Base-by-base conservation (phyloP, 2,797 vertebrate genomes). In the Epinephelus coioides region DNA sequence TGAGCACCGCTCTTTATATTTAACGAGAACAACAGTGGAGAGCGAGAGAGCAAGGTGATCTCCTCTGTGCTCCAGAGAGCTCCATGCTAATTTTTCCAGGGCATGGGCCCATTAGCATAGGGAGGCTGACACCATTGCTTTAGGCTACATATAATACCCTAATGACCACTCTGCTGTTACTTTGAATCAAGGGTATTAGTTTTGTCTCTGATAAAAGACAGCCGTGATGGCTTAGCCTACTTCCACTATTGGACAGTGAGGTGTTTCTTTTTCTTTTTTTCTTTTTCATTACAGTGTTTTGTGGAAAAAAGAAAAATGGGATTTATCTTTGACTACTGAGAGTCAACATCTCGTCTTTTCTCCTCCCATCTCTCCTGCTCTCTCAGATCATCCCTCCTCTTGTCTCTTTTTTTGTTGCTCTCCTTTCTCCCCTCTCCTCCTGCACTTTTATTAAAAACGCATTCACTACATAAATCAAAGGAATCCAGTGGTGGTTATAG, bases 101-200 rank as follows among this genome's bases (percentile, higher is more conserved):
- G 95, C 89, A 94, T 90, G 95, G 95, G 95, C 95, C 96, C 96
- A 97, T 98, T 98, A 97, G 97, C 97, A 97, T 97, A 96, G 96
- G 81, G 87, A 90, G 82, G 96, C 96, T 97, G 97, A 97, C 96
- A 95, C 95, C 95, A 91, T 97, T 89, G 97, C 96, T 96, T 95
- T 91, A 88, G 97, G 97, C 97, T 96, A 89, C 80, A 66, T 69
- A 94, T 95, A 90, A 90, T 85, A 88, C 91, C 96, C 96, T 96
- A 97, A 97, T 97, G 97, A 97, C 97, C 96, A 96, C 96, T 96
- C 95, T 66, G 78, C 90, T 90, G 88, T 89, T 94, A 88, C 86
- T 89, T 85, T 86, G 90, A 92, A 93, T 94, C 93, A 92, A 90
- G 88, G 91, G 89, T 91, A 89, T 91, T 84, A 91, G 84, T 89